Evolutionary conservation across 1,140 invertebrate species (phyloP).

Genomic region (Drosophila triauraria): DNA sequence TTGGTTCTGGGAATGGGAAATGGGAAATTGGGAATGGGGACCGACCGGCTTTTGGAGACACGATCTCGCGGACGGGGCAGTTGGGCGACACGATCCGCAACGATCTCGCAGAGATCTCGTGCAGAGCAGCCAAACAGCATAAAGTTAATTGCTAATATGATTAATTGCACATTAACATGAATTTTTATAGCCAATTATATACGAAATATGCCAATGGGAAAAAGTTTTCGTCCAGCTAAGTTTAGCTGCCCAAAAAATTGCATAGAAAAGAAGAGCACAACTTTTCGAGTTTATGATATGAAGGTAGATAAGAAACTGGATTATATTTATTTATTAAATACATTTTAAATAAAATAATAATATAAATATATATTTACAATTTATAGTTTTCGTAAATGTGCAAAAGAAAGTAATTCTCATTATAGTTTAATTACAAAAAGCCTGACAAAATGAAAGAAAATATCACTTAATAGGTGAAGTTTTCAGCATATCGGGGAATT

Average conservation of each 20-base stretch:
- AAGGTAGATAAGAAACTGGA: background rate
- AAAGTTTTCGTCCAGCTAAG: constrained; percentile 20
- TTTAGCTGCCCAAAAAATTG: background rate
- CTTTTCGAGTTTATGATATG: background rate
- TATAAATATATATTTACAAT: background rate
- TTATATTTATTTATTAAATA: too few relatives aligned
- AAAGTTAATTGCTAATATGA: constrained; percentile 84
- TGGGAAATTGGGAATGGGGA: constrained; percentile 52
- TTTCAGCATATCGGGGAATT: too few relatives aligned
- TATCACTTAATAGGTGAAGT: too few relatives aligned
- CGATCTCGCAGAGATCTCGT: constrained; percentile 68
- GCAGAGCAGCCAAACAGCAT: constrained; percentile 77
- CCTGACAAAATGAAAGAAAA: too few relatives aligned
- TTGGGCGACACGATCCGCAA: constrained; percentile 61
- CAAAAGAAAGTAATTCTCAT: too few relatives aligned
- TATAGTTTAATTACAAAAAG: too few relatives aligned
- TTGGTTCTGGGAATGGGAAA: constrained; percentile 38
- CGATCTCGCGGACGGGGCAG: constrained; percentile 37
- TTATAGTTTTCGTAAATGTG: too few relatives aligned
- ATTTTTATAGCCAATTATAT: constrained; percentile 83
- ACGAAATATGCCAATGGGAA: constrained; percentile 79
- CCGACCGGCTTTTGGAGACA: constrained; percentile 74
- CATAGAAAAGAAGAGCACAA: background rate
- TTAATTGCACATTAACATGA: constrained; percentile 84
- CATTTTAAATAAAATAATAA: background rate